A percentile compares a stretch with the other conserved stretches of the same genome.
Conservation (phyloP, 2,888 invertebrate species). For the Lypha dubia region DNA sequence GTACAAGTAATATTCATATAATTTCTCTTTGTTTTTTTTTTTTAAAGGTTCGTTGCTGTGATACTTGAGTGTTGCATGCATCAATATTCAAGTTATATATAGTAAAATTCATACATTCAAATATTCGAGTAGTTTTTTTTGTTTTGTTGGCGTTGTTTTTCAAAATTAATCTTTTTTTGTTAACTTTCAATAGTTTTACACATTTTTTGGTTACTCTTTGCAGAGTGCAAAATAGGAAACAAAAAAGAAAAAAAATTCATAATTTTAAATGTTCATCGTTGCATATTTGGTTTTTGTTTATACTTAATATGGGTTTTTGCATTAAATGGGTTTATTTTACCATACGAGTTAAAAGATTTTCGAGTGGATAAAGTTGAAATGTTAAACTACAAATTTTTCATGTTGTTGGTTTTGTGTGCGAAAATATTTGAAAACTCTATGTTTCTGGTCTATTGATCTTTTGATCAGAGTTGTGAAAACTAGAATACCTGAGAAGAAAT, state of each 20-base stretch:
- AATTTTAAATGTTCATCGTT: conserved; percentile 64
- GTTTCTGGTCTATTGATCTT: neutral
- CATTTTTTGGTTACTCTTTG: conserved; percentile 60
- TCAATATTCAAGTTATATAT: conserved; percentile 49
- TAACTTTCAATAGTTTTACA: conserved; percentile 64
- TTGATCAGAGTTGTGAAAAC: conserved; percentile 9
- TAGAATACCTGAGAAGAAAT: neutral
- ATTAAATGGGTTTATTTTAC: conserved; percentile 55
- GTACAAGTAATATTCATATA: conserved; percentile 30
- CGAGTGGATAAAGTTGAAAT: conserved; percentile 52
- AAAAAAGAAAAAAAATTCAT: conserved; percentile 12
- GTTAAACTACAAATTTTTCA: conserved; percentile 4
- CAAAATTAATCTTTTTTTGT: conserved; percentile 36
- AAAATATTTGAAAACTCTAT: conserved; percentile 23
- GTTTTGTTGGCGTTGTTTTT: conserved; percentile 40
- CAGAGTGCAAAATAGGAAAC: neutral
- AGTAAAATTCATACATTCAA: conserved; percentile 44
- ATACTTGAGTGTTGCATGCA: conserved; percentile 63
- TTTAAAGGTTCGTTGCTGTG: conserved; percentile 49
- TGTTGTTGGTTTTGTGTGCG: neutral
- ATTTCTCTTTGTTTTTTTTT: neutral
- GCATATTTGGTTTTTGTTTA: conserved; percentile 59
- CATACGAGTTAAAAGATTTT: conserved; percentile 54
- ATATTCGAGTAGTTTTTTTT: conserved; percentile 45
- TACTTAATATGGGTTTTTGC: conserved; percentile 29